Evolutionary conservation across 1,140 invertebrate genomes (phyloP).

Genomic region (Mactra quadrangularis): DNA sequence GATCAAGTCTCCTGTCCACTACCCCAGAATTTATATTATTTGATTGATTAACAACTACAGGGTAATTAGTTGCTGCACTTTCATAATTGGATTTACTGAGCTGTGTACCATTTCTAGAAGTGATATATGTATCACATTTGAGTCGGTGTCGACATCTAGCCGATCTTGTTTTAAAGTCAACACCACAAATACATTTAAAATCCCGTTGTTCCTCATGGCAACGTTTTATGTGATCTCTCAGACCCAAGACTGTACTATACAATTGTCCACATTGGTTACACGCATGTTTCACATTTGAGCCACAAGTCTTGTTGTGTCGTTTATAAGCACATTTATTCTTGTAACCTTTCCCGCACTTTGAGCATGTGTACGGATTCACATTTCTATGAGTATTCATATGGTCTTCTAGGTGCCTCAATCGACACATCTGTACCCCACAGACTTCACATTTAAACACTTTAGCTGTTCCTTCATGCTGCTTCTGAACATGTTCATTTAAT

Average conservation of each 20-base stretch:
- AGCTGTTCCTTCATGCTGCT: slow-evolving; percentile 18
- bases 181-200: slow-evolving; percentile 1
- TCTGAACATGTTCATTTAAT: slow-evolving; percentile 26
- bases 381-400: slow-evolving; percentile 34
- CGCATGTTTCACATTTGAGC: background rate
- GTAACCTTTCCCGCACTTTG: slow-evolving; percentile 7
- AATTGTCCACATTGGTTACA: slow-evolving; percentile 23
- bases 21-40: no score
- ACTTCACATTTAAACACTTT: slow-evolving; percentile 22
- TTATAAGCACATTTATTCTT: slow-evolving; percentile 37
- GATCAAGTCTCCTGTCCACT: no score
- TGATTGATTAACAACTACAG: no score
- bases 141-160: slow-evolving; percentile 20
- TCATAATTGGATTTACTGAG: no score
- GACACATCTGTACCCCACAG: slow-evolving; percentile 13
- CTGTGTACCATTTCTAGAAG: no score
- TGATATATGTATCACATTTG: no score
- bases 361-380: slow-evolving; percentile 14
- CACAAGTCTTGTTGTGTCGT: slow-evolving; percentile 24
- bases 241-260: background rate
- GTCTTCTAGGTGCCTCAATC: slow-evolving; percentile 20
- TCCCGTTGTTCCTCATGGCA: background rate
- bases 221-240: slow-evolving; percentile 5
- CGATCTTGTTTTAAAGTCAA: slow-evolving; percentile 7
- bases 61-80: no score